Evolutionary conservation across 2,888 invertebrate species (phyloP).

Genomic region (Epistrophe grossulariae): DNA sequence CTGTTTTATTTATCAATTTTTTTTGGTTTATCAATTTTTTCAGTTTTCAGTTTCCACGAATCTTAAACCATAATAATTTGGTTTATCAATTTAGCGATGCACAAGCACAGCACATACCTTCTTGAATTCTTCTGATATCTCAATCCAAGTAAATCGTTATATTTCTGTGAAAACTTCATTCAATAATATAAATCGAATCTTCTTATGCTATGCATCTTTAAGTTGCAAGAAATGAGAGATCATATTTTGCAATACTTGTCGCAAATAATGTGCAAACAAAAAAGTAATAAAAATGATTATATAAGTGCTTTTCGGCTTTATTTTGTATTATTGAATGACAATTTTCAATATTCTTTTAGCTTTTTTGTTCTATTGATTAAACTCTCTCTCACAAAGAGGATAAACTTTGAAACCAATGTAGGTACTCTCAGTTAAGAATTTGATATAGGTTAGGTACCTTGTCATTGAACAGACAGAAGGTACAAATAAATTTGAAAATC

Average conservation of each 20-base stretch:
- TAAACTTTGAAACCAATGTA: background rate
- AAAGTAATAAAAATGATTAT: background rate
- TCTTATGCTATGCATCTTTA: background rate
- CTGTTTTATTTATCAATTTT: too few relatives aligned
- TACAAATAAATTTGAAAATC: background rate
- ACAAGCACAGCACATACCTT: too few relatives aligned
- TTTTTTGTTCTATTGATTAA: too few relatives aligned
- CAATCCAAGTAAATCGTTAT: background rate
- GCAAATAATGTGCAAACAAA: background rate
- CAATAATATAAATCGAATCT: conserved; percentile 11
- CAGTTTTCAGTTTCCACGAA: background rate
- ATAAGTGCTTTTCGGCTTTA: too few relatives aligned
- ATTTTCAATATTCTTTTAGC: too few relatives aligned
- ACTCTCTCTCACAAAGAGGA: background rate
- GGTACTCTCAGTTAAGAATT: too few relatives aligned
- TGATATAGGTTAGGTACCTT: background rate
- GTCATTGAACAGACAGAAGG: background rate
- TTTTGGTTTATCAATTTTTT: too few relatives aligned
- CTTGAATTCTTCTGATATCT: background rate
- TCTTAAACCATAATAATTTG: background rate
- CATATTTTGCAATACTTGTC: background rate
- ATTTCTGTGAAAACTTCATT: background rate
- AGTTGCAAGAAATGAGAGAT: background rate
- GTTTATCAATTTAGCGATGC: background rate
- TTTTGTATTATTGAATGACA: too few relatives aligned